Evolutionary conservation across 2,797 vertebrate species (phyloP), one percentile per base, ranked within the genome.

Genomic region (Tenualosa ilisha): DNA sequence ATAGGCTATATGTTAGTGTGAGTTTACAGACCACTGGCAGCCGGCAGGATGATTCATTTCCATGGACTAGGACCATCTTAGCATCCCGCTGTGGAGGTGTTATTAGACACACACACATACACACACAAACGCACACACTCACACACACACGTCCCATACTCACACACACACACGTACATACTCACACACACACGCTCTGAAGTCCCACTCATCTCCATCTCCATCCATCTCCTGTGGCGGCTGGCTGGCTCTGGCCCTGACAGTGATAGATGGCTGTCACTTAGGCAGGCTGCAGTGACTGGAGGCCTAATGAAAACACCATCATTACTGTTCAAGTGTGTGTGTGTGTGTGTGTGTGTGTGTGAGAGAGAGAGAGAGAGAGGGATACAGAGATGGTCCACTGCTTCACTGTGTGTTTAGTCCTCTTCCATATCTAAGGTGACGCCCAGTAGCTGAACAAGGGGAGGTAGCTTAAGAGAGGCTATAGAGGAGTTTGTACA

Each of bases 191-290:
- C 72, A 22, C 72, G 46, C 72, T 37, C 6, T n/a, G 59, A 6
- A 31, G 65, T 17, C 65, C 72, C n/a, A 50, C 26, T 68, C 46
- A 81, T 81, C 26, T 63, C 37, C 61, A 43, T 72, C 56, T 49
- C 81, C 37, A 53, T 54, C 68, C 61, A 6, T 68, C 43, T 81
- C 56, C 61, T 83, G 43, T 53, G 53, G 26, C 63, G 3, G 22
- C 68, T 20, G 63, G 63, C 51, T 53, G 49, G 59, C 43, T 37
- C 20, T 46, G 49, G 26, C 65, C 31, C n/a, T 88, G 81, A 82
- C 85, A 84, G 40, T 86, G 85, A 86, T 81, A 79, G 82, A 85
- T 85, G 72, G 79, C 46, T 85, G 65, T 83, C 68, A 53, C 31
- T 68, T 53, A 46, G 11, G 40, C 49, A 20, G 75, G 54, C 84